phyloP scores from a whole-genome alignment of 1,140 invertebrate species.

The Wasmannia auropunctata region DNA sequence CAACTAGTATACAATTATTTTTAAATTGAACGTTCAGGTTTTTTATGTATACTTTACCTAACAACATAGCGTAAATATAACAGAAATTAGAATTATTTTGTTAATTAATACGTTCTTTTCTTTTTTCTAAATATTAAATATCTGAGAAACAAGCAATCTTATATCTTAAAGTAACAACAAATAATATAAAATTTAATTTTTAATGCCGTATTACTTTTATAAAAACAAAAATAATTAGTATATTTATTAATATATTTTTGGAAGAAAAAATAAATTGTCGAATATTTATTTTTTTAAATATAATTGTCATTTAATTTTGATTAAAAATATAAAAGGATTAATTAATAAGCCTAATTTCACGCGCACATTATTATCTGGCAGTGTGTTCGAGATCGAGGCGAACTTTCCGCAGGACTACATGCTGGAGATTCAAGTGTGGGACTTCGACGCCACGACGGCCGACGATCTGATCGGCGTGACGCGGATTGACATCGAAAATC shows the following conservation, averaged over 20 bases:
- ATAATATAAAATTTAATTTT: too few relatives aligned
- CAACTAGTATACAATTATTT: background rate
- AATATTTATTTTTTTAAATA: background rate
- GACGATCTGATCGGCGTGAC: conserved; percentile 95
- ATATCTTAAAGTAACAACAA: too few relatives aligned
- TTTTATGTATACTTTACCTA: too few relatives aligned
- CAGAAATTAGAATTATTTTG: background rate
- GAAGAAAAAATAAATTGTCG: too few relatives aligned
- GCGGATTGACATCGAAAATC: conserved; percentile 94
- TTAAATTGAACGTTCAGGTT: too few relatives aligned
- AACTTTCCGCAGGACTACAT: conserved; percentile 91
- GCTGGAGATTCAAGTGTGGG: conserved; percentile 90
- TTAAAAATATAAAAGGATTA: background rate
- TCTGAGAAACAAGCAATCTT: too few relatives aligned
- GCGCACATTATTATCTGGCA: conserved; percentile 75
- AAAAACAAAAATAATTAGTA: too few relatives aligned
- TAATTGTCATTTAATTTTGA: background rate
- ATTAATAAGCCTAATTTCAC: background rate
- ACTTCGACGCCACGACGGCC: conserved; percentile 89
- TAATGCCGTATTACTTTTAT: too few relatives aligned
- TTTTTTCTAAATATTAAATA: background rate
- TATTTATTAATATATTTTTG: too few relatives aligned
- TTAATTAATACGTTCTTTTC: background rate
- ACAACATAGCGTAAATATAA: background rate
- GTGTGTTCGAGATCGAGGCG: conserved; percentile 91